Evolutionary conservation across 2,797 vertebrate genomes (phyloP).

Genomic region (Hyperoplus lanceolatus): DNA sequence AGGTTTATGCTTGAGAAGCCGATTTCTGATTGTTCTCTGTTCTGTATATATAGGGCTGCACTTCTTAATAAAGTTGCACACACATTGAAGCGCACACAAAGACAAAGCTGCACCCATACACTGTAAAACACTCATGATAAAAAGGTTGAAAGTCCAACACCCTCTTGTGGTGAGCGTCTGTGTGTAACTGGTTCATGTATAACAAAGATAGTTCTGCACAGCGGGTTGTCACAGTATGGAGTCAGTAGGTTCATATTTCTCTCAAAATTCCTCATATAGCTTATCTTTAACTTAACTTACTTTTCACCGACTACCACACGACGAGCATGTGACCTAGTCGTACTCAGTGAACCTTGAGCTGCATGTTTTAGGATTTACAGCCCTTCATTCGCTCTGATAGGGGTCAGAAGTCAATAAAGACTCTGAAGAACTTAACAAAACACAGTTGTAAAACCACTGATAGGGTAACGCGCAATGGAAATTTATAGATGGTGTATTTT

Average conservation of each 20-base stretch:
- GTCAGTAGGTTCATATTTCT: constrained; percentile 38
- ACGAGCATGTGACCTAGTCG: constrained; percentile 73
- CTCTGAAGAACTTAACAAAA: constrained; percentile 79
- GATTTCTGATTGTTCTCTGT: constrained; percentile 82
- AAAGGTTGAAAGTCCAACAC: constrained; percentile 58
- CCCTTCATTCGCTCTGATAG: constrained; percentile 73
- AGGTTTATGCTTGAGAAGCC: constrained; percentile 79
- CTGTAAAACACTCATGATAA: constrained; percentile 55
- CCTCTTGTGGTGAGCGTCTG: constrained; percentile 34
- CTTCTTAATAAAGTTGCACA: constrained; percentile 62
- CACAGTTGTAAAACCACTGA: constrained; percentile 81
- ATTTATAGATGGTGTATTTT: constrained; percentile 73
- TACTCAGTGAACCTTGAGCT: constrained; percentile 78
- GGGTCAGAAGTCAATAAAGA: constrained; percentile 72
- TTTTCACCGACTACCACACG: constrained; percentile 34
- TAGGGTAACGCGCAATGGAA: constrained; percentile 46
- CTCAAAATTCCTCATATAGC: constrained; percentile 51
- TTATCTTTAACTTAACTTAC: constrained; percentile 38
- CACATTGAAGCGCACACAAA: constrained; percentile 32
- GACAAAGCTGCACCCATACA: constrained; percentile 34
- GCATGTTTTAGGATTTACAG: constrained; percentile 78
- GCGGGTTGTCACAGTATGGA: constrained; percentile 43
- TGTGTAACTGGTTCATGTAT: constrained; percentile 37
- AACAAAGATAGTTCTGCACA: constrained; percentile 31
- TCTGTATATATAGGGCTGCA: constrained; percentile 62